These are phyloP conservation scores for Sphyrna mokarran DNA, from an alignment of 2,113 vertebrate species.

Conservation along the genomic window DNA sequence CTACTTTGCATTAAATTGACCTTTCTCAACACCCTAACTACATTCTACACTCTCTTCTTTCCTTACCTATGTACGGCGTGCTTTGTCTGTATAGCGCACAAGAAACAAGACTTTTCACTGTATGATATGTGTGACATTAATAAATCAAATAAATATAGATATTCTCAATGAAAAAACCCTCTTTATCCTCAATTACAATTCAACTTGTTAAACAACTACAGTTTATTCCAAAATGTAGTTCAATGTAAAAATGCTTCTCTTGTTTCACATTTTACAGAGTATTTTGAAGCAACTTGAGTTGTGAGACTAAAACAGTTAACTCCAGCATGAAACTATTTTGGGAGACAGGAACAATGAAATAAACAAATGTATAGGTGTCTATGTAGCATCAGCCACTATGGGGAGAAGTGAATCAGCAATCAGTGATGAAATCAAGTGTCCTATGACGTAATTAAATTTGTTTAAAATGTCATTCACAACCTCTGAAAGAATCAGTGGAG, in stretches of 20 bases:
- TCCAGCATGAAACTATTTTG: not conserved
- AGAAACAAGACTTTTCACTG: no score
- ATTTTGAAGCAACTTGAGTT: not conserved
- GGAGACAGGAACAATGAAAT: not conserved
- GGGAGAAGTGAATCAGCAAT: not conserved
- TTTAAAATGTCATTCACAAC: not conserved
- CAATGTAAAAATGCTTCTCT: not conserved
- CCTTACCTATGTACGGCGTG: no score
- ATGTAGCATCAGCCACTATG: not conserved
- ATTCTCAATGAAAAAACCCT: not conserved
- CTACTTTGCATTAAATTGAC: no score
- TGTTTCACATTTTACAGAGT: not conserved
- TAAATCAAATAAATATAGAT: not conserved
- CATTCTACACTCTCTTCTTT: no score
- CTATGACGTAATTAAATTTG: not conserved
- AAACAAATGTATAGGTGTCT: not conserved
- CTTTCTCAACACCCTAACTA: no score
- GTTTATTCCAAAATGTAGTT: not conserved
- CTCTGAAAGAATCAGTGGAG: not conserved
- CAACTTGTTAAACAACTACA: no score
- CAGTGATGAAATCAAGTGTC: not conserved
- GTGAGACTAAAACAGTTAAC: not conserved
- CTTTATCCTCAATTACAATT: not conserved
- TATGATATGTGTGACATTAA: no score
- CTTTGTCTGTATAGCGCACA: no score